Percentiles rank a stretch among this genome's conserved stretches.
Conservation (phyloP, 2,888 invertebrate species). For the Stegana nigrithorax region DNA sequence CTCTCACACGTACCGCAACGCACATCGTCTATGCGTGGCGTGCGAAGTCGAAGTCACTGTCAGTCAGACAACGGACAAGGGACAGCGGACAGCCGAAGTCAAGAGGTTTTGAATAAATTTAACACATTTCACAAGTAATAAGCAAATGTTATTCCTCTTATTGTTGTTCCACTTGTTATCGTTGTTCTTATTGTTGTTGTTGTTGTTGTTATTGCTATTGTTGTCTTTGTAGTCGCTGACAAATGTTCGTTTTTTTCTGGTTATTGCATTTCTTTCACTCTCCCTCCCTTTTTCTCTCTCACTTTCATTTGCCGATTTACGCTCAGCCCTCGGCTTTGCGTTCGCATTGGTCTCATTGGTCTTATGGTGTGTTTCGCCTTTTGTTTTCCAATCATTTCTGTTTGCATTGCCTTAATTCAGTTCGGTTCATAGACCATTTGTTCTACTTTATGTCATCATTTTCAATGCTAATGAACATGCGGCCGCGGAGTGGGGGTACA, state of each 20-base stretch:
- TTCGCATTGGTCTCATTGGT: background rate
- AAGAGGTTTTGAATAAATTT: conserved; percentile 46
- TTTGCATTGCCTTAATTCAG: conserved; percentile 14
- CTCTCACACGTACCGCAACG: too few species aligned
- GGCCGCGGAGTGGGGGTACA: too few species aligned
- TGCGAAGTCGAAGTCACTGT: too few species aligned
- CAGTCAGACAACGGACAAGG: conserved; percentile 4
- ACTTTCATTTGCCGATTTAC: background rate
- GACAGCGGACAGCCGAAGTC: conserved; percentile 34
- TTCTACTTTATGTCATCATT: conserved; percentile 38
- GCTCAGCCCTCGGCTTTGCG: background rate
- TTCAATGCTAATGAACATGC: conserved; percentile 40
- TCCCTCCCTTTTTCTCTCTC: conserved; percentile 10
- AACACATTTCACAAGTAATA: conserved; percentile 29
- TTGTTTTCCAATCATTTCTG: conserved; percentile 7
- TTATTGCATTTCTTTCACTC: background rate
- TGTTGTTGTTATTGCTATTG: conserved; percentile 18
- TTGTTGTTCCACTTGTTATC: background rate
- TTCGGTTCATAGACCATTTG: conserved; percentile 21
- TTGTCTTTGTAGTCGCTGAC: conserved; percentile 7
- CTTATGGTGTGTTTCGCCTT: background rate
- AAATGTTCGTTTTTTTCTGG: conserved; percentile 25
- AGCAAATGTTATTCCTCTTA: conserved; percentile 21
- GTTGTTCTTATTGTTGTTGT: background rate
- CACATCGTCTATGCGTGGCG: too few species aligned